Conservation (phyloP, 2,888 invertebrate species). For the Troides helena region DNA sequence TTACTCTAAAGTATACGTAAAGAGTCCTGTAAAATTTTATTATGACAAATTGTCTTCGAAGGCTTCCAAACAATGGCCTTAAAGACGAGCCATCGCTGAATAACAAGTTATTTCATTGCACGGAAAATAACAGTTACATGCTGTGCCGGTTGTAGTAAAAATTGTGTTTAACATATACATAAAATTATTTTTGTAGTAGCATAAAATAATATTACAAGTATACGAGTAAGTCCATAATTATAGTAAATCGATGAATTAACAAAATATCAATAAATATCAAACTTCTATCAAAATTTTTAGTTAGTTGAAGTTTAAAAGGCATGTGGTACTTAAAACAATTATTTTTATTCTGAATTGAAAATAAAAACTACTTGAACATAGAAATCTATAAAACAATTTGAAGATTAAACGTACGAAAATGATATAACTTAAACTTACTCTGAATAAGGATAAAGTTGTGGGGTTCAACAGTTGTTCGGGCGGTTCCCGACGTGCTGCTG, state of each 20-base stretch:
- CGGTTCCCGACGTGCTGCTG: constrained; percentile 53
- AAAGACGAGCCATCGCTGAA: constrained; percentile 45
- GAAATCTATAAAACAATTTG: neutral
- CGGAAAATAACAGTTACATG: constrained; percentile 24
- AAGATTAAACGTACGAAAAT: neutral
- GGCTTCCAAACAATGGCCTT: constrained; percentile 53
- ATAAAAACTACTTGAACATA: neutral
- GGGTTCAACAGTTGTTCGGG: constrained; percentile 54
- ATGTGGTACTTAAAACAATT: neutral
- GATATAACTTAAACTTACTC: constrained; percentile 59
- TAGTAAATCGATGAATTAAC: no score
- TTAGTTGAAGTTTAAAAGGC: neutral
- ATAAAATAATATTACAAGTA: no score
- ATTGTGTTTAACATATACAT: neutral
- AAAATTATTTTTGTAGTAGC: neutral
- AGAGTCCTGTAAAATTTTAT: constrained; percentile 54
- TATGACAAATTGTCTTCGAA: constrained; percentile 63
- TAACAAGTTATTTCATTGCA: constrained; percentile 35
- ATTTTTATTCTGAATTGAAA: neutral
- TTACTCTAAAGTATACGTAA: neutral
- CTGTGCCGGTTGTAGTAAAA: neutral
- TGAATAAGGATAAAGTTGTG: constrained; percentile 65
- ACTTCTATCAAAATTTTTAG: no score
- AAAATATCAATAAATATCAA: no score
- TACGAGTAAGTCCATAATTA: no score